Conservation (phyloP, 2,113 vertebrate genomes). For the Sapajus apella region DNA sequence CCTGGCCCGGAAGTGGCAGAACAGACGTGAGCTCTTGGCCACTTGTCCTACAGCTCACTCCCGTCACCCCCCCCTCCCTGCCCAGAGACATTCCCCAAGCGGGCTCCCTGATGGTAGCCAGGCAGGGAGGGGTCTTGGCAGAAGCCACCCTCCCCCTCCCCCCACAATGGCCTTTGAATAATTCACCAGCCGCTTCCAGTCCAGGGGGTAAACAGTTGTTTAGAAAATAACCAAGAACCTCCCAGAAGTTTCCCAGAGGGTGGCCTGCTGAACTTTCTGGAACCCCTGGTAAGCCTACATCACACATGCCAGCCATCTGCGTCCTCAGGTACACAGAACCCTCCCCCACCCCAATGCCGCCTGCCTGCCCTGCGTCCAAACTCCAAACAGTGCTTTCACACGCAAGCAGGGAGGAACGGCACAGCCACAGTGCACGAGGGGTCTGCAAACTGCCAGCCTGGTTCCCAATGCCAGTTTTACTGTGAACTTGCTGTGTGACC, state of each 20-base stretch:
- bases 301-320: neutral
- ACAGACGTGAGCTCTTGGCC: neutral
- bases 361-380: neutral
- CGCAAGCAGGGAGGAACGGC: too few species aligned
- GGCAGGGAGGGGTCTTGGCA: neutral
- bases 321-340: neutral
- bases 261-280: neutral
- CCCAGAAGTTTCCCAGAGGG: neutral
- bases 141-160: neutral
- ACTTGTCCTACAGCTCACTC: neutral
- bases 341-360: neutral
- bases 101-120: accelerated
- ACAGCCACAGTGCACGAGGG: too few species aligned
- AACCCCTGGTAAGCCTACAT: neutral
- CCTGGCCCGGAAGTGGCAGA: neutral
- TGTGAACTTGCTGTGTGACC: neutral
- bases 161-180: neutral
- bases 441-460: neutral
- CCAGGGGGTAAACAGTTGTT: neutral
- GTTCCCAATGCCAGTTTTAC: neutral
- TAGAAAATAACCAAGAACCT: neutral
- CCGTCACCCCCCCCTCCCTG: too few species aligned
- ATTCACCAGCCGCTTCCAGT: neutral
- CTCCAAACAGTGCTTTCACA: accelerated
- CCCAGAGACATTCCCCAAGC: neutral